A percentile compares a stretch with the other conserved stretches of the same genome.
These are phyloP conservation scores for Diplolepis rosae DNA, from an alignment of 2,888 invertebrate species.

Conservation along the genomic window DNA sequence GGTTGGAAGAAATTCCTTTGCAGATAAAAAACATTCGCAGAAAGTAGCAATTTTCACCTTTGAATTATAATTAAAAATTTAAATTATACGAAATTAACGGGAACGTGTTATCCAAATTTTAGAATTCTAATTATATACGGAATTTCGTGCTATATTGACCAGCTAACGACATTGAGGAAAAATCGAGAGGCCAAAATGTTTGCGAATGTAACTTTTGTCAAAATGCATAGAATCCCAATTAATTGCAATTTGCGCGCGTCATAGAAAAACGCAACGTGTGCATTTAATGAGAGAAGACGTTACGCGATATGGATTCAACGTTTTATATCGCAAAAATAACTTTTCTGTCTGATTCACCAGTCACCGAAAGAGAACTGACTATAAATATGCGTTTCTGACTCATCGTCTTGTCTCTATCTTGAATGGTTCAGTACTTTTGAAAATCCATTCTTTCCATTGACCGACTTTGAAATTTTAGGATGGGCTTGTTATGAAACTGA, in stretches of 20 bases:
- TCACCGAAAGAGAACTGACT: constrained; percentile 37
- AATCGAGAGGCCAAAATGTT: background rate
- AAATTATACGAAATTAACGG: too few species aligned
- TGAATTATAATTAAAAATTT: too few species aligned
- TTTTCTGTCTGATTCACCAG: constrained; percentile 33
- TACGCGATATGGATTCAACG: background rate
- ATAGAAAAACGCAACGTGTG: background rate
- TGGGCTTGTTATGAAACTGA: background rate
- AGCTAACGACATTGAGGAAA: background rate
- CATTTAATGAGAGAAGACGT: background rate
- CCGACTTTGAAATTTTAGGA: background rate
- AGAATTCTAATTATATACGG: constrained; percentile 1
- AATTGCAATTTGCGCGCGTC: background rate
- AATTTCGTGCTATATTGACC: background rate
- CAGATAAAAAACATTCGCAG: background rate
- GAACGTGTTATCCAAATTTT: background rate
- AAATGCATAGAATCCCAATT: background rate
- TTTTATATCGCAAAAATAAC: constrained; percentile 33
- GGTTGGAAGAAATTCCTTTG: background rate
- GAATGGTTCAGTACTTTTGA: background rate
- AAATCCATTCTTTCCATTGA: constrained; percentile 7
- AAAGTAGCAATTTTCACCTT: background rate
- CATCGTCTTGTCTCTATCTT: constrained; percentile 44
- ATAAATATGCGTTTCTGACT: constrained; percentile 58
- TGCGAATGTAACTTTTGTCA: background rate